Evolutionary conservation across 2,113 vertebrate genomes (phyloP).

Genomic region (Australoheros scitulus): DNA sequence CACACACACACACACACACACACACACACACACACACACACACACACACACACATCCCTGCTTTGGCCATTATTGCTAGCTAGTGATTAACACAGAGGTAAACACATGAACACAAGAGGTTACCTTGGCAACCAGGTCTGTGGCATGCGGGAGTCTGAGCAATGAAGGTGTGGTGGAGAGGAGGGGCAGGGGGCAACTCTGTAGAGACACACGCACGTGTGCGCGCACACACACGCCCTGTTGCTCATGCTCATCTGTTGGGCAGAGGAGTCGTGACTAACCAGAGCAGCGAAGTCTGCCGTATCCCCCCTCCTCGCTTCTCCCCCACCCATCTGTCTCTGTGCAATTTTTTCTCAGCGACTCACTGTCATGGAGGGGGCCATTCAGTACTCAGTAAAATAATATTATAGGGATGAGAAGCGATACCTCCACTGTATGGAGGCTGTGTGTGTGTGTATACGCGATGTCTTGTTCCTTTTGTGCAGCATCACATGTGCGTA

Average conservation of each 20-base stretch:
- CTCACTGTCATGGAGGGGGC: slow-evolving; percentile 3
- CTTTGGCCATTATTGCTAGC: slow-evolving; percentile 45
- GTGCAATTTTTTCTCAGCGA: slow-evolving; percentile 30
- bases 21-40: not conserved
- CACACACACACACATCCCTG: not conserved
- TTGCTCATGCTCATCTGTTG: slow-evolving; percentile 72
- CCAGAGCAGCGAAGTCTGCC: slow-evolving; percentile 53
- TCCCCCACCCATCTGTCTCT: not conserved
- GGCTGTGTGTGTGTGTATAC: not conserved
- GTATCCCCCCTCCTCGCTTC: not conserved
- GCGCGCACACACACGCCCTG: slow-evolving; percentile 45
- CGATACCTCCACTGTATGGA: not conserved
- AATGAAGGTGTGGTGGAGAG: slow-evolving; percentile 31
- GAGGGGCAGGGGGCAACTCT: slow-evolving; percentile 35
- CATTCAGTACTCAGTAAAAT: slow-evolving; percentile 2
- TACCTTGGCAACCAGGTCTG: slow-evolving; percentile 76
- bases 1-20: too few species aligned
- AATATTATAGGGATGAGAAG: slow-evolving; percentile 3
- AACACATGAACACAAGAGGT: slow-evolving; percentile 74
- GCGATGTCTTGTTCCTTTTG: slow-evolving; percentile 8
- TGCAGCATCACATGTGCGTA: not conserved
- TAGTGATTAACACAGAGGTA: slow-evolving; percentile 75
- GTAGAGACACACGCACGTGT: not conserved
- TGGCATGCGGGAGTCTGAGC: slow-evolving; percentile 56
- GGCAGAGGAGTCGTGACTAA: slow-evolving; percentile 77